Conservation (phyloP, 2,888 invertebrate genomes). For the Sminthurides aquaticus region DNA sequence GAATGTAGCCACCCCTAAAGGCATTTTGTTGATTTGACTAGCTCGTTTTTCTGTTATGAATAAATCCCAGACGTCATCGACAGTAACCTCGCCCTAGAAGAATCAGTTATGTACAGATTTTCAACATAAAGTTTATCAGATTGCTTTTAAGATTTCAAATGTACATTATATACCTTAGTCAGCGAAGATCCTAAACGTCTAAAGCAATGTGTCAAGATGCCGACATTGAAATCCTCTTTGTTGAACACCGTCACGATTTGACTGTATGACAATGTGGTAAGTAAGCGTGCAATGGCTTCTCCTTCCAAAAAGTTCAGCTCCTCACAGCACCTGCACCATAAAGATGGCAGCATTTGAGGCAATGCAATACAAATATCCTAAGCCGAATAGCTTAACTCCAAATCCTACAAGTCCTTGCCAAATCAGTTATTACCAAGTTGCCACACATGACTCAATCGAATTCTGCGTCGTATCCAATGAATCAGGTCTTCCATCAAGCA, state of each 20-base stretch:
- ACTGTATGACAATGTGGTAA: conserved; percentile 30
- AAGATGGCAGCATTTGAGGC: too few relatives aligned
- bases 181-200: not conserved
- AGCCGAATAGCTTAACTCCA: too few relatives aligned
- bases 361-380: too few relatives aligned
- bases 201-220: conserved; percentile 33
- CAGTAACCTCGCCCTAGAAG: conserved; percentile 12
- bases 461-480: not conserved
- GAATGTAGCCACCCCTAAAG: conserved; percentile 38
- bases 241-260: conserved; percentile 34
- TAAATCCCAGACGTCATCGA: conserved; percentile 31
- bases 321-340: conserved; percentile 36
- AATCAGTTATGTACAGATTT: not conserved
- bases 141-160: too few relatives aligned
- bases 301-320: conserved; percentile 37
- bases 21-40: conserved; percentile 32
- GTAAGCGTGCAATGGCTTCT: conserved; percentile 34
- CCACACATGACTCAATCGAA: not conserved
- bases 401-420: too few relatives aligned
- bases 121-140: not conserved
- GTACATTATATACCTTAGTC: not conserved
- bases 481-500: not conserved
- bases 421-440: not conserved
- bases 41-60: conserved; percentile 34
- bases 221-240: conserved; percentile 30